Percentiles rank a stretch among this genome's conserved stretches.
These are phyloP conservation scores for Ooceraea biroi DNA, from an alignment of 1,140 invertebrate genomes.

Conservation along the genomic window DNA sequence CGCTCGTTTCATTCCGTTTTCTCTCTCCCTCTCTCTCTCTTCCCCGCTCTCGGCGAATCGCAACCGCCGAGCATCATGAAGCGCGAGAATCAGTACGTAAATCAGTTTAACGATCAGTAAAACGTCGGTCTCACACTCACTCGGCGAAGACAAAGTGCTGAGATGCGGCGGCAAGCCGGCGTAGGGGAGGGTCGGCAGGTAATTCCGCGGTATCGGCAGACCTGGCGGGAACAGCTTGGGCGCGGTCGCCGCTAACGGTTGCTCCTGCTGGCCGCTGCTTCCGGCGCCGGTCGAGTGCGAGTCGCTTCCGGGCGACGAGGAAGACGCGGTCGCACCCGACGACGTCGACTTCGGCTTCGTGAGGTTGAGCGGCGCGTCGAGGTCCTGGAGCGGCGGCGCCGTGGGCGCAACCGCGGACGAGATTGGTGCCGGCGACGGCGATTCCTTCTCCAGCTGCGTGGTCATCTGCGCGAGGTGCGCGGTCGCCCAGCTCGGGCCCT, in stretches of 20 bases:
- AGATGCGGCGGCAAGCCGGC: slow-evolving; percentile 87
- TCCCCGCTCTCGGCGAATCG: too few species aligned
- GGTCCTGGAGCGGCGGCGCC: slow-evolving; percentile 86
- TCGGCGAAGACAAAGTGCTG: slow-evolving; percentile 82
- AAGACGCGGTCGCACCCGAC: slow-evolving; percentile 80
- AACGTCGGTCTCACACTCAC: slow-evolving; percentile 73
- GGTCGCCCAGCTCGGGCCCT: slow-evolving; percentile 81
- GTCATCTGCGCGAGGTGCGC: slow-evolving; percentile 83
- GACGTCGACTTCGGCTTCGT: slow-evolving; percentile 92
- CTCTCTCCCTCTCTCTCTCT: too few species aligned
- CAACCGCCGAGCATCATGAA: too few species aligned
- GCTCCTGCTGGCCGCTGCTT: slow-evolving; percentile 85
- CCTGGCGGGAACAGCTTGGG: slow-evolving; percentile 87
- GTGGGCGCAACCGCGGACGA: slow-evolving; percentile 83
- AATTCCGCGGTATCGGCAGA: slow-evolving; percentile 87
- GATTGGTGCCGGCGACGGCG: slow-evolving; percentile 85
- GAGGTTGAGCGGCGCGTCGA: slow-evolving; percentile 95
- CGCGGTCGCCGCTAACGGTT: slow-evolving; percentile 87
- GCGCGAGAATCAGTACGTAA: neutral
- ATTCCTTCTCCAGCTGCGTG: slow-evolving; percentile 83
- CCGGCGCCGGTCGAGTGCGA: slow-evolving; percentile 85
- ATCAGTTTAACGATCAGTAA: slow-evolving; percentile 7
- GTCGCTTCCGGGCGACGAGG: slow-evolving; percentile 82
- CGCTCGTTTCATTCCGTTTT: too few species aligned
- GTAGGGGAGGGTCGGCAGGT: slow-evolving; percentile 87